phyloP scores from a whole-genome alignment of 1,140 invertebrate genomes.

The Mizuhopecten yessoensis region DNA sequence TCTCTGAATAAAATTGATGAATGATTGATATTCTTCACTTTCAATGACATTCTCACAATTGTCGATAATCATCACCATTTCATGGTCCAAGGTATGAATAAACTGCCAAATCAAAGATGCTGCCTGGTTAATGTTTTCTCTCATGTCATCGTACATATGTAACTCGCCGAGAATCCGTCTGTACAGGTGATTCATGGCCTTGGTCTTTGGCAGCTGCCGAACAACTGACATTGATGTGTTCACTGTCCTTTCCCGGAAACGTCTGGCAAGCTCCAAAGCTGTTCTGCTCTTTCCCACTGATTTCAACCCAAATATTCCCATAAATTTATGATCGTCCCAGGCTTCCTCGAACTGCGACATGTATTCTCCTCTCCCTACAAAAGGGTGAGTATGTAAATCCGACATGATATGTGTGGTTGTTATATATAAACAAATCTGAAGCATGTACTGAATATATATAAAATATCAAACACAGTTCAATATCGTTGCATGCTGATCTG shows the following conservation, averaged over 20 bases:
- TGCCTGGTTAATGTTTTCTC: neutral
- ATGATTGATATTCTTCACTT: neutral
- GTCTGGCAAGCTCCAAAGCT: neutral
- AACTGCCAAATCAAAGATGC: neutral
- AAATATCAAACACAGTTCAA: neutral
- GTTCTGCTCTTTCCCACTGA: neutral
- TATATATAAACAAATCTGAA: no score
- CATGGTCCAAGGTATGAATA: neutral
- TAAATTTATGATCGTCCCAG: neutral
- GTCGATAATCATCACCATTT: neutral
- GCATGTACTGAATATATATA: no score
- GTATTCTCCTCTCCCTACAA: neutral
- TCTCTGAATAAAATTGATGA: neutral
- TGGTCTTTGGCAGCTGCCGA: neutral
- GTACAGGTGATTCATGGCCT: neutral
- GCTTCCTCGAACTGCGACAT: neutral
- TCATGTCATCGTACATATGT: neutral
- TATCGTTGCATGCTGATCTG: neutral
- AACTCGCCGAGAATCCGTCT: neutral
- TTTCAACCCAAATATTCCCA: conserved; percentile 30
- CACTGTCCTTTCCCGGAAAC: neutral
- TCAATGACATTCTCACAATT: neutral
- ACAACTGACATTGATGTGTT: neutral
- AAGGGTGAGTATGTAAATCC: neutral
- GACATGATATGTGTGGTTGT: neutral